A percentile compares a stretch with the other conserved stretches of the same genome.
Evolutionary conservation across 2,797 vertebrate genomes (phyloP).

Genomic region (Danio albolineatus): DNA sequence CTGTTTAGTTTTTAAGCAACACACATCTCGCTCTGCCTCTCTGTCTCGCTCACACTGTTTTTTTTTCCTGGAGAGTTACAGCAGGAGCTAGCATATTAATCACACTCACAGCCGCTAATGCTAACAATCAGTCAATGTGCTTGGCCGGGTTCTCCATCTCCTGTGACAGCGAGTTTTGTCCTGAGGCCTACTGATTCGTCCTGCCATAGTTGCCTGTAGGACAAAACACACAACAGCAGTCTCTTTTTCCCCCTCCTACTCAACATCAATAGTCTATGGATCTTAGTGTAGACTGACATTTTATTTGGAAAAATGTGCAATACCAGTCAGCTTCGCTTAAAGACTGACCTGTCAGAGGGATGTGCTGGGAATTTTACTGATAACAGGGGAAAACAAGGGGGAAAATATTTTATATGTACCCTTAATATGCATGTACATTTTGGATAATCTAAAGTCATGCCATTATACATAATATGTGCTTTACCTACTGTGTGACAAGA

Average conservation of each 20-base stretch:
- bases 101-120: slow-evolving; percentile 91
- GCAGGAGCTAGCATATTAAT: slow-evolving; percentile 90
- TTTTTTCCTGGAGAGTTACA: slow-evolving; percentile 79
- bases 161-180: slow-evolving; percentile 85
- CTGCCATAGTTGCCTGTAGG: slow-evolving; percentile 78
- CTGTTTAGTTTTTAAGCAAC: slow-evolving; percentile 77
- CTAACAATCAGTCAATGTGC: slow-evolving; percentile 91
- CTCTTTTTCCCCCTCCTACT: slow-evolving; percentile 44
- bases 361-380: slow-evolving; percentile 5
- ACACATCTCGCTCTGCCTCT: slow-evolving; percentile 68
- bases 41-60: slow-evolving; percentile 64
- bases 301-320: neutral
- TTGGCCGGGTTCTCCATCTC: slow-evolving; percentile 85
- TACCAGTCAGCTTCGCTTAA: slow-evolving; percentile 18
- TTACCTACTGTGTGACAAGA: too few species aligned
- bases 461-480: too few species aligned
- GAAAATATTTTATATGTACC: too few species aligned
- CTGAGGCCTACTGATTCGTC: slow-evolving; percentile 84
- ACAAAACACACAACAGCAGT: slow-evolving; percentile 74
- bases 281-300: slow-evolving; percentile 47
- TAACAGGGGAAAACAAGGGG: neutral
- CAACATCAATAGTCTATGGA: slow-evolving; percentile 18
- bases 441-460: too few species aligned
- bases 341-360: slow-evolving; percentile 16
- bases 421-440: too few species aligned